These are phyloP conservation scores for Papilio protenor DNA, from an alignment of 2,888 invertebrate genomes.

Conservation along the genomic window DNA sequence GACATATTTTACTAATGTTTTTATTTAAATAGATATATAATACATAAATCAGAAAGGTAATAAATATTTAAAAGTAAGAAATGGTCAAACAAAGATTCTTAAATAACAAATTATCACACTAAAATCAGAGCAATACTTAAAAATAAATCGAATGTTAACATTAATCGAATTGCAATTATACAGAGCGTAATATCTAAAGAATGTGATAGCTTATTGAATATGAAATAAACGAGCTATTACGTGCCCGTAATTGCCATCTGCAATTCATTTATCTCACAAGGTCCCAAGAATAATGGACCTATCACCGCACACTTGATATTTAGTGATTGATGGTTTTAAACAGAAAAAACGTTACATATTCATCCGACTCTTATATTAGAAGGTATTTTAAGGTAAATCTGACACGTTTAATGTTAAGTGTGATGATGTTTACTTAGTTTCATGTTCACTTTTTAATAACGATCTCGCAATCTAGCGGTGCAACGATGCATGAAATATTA, in stretches of 20 bases:
- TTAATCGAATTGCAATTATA: background rate
- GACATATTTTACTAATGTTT: background rate
- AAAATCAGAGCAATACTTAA: background rate
- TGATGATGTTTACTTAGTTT: conserved; percentile 2
- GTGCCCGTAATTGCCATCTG: conserved; percentile 13
- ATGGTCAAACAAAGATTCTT: background rate
- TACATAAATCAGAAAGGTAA: background rate
- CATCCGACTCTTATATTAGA: background rate
- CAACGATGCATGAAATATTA: conserved; percentile 19
- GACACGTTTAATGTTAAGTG: background rate
- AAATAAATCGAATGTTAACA: background rate
- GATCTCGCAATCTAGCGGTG: conserved; percentile 11
- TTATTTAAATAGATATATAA: background rate
- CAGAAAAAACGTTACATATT: conserved; percentile 8
- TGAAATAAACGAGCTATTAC: conserved; percentile 15
- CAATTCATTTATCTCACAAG: conserved; percentile 11
- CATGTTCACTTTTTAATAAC: conserved; percentile 28
- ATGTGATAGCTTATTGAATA: conserved; percentile 9
- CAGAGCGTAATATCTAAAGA: background rate
- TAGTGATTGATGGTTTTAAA: conserved; percentile 5
- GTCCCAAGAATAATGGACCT: conserved; percentile 18
- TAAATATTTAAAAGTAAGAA: background rate
- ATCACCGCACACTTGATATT: conserved; percentile 16
- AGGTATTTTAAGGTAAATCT: background rate
- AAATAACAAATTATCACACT: background rate